Conservation (phyloP, 2,888 invertebrate species). For the Drosophila dives region DNA sequence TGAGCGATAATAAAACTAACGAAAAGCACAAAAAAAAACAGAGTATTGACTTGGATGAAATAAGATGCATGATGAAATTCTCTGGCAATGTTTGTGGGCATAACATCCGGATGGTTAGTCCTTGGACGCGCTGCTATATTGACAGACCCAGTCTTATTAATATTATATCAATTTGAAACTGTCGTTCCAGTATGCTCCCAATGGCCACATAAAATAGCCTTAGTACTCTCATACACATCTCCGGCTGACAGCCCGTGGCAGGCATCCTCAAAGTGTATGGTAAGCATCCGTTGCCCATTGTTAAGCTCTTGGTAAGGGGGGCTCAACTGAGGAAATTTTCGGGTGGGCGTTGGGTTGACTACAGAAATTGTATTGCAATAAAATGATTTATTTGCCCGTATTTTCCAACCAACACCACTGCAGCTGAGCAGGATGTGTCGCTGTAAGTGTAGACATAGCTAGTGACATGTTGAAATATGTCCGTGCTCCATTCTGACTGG, state of each 20-base stretch:
- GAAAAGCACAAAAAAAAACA: conserved; percentile 7
- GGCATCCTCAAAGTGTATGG: conserved; percentile 26
- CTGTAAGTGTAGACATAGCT: conserved; percentile 25
- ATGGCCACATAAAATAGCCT: conserved; percentile 69
- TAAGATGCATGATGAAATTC: conserved; percentile 31
- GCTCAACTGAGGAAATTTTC: background rate
- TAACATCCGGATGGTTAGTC: conserved; percentile 58
- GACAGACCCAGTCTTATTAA: conserved; percentile 71
- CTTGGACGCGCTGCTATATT: conserved; percentile 60
- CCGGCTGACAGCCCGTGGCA: conserved; percentile 36
- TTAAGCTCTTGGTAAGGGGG: conserved; percentile 4
- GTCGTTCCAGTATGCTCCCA: conserved; percentile 58
- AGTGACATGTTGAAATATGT: conserved; percentile 61
- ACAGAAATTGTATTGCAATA: conserved; percentile 72
- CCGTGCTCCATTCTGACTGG: conserved; percentile 28
- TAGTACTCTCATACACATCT: conserved; percentile 27
- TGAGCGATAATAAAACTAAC: conserved; percentile 63
- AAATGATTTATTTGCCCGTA: conserved; percentile 75
- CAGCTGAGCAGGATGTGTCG: conserved; percentile 5
- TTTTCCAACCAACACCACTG: conserved; percentile 20
- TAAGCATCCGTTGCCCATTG: conserved; percentile 56
- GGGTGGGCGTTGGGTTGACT: background rate
- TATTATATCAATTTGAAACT: conserved; percentile 70
- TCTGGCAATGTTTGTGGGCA: conserved; percentile 20
- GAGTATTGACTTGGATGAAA: conserved; percentile 29